Base-by-base conservation (phyloP, 2,888 invertebrate genomes). In the Thymelicus acteon region DNA sequence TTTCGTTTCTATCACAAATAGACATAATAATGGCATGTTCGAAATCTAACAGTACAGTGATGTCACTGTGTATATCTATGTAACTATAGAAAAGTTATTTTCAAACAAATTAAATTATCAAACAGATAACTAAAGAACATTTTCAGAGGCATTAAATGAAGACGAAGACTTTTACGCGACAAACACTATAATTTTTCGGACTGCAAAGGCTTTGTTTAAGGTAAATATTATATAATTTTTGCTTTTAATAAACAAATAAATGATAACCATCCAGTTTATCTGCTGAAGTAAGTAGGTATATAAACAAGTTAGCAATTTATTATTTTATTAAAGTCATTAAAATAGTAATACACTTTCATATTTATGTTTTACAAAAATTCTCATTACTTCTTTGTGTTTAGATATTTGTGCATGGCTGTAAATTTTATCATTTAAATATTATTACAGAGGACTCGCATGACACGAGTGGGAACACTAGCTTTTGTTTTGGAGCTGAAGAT, bases 401-500 rank as follows among this genome's bases (percentile, higher is more conserved):
- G 8, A 8, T 40, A 0, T 8, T 40, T 40, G 40, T 40, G 7
- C 6, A 40, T 8, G 1, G 7, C 8, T 40, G 40, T 24, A 31
- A 57, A 13, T 60, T 60, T 39, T 60, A 40, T 15, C 4, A 39
- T 15, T 15, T 40, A 6, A 31, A 37, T 60, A 40, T 15, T 67
- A 48, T 75, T 76, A 37, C 83, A 92, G 91, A 83, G 80, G 80
- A 89, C 90, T n/a, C 75, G 81, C 24, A 79, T 72, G 10, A 87
- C 85, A 15, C 83, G 81, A 44, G 54, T 85, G 74, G 93, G 93
- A 72, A 92, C 93, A 7, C 75, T 93, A 49, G 93, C 89, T 49
- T 93, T 86, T 79, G 83, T 92, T 75, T 75, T 92, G 66, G 82
- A 86, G 74, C 91, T 92, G 73, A 83, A 87, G 80, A 81, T 84